These are phyloP conservation scores for Dasypogon diadema DNA, from an alignment of 2,888 invertebrate genomes.

Conservation along the genomic window DNA sequence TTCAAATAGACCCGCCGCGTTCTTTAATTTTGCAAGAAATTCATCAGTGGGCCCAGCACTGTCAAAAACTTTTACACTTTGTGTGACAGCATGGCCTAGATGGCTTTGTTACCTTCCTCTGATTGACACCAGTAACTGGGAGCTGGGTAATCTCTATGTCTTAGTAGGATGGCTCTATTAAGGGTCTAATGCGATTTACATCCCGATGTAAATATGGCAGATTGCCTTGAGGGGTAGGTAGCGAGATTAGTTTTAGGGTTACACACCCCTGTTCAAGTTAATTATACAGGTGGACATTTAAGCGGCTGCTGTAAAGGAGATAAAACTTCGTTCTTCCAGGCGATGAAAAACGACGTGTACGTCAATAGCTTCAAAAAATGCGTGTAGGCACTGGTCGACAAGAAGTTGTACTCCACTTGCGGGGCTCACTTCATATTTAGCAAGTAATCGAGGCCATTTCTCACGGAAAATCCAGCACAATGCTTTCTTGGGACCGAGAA, in stretches of 20 bases:
- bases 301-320: too few species aligned
- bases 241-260: too few species aligned
- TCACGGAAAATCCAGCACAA: not conserved
- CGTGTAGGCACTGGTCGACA: not conserved
- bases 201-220: not conserved
- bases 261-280: too few species aligned
- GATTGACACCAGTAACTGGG: too few species aligned
- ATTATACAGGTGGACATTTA: too few species aligned
- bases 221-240: too few species aligned
- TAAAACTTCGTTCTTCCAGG: not conserved
- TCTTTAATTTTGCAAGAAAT: constrained; percentile 21
- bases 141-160: not conserved
- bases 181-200: too few species aligned
- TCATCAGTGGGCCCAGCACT: too few species aligned
- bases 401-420: not conserved
- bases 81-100: not conserved
- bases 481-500: not conserved
- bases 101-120: not conserved
- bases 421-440: not conserved
- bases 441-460: not conserved
- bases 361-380: too few species aligned
- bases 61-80: too few species aligned
- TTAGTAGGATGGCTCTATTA: too few species aligned
- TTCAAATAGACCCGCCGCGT: not conserved
- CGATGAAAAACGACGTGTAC: not conserved